A percentile compares a stretch with the other conserved stretches of the same genome.
Evolutionary conservation across 2,888 invertebrate species (phyloP).

Genomic region (Hipparchia semele): DNA sequence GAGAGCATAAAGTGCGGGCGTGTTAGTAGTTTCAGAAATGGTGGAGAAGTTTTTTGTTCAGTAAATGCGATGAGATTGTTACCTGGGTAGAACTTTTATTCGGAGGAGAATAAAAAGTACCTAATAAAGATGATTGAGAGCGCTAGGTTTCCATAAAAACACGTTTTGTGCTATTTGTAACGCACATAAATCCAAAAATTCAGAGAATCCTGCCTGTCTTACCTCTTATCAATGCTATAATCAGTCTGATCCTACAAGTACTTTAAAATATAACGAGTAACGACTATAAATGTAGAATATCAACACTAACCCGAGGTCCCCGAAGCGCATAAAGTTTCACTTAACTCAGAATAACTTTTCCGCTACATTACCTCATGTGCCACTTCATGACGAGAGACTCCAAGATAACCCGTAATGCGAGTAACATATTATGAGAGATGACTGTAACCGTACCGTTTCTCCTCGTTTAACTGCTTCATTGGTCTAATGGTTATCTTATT

Average conservation of each 20-base stretch:
- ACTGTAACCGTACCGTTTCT: background rate
- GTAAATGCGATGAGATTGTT: constrained; percentile 1
- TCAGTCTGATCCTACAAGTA: background rate
- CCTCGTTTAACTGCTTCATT: too few relatives aligned
- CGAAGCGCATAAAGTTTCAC: constrained; percentile 38
- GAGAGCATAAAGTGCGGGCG: constrained; percentile 49
- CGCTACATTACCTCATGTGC: constrained; percentile 57
- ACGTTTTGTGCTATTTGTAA: background rate
- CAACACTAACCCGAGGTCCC: constrained; percentile 24
- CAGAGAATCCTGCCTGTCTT: too few relatives aligned
- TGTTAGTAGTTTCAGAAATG: constrained; percentile 5
- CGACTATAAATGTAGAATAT: constrained; percentile 23
- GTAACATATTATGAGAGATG: background rate
- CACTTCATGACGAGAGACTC: constrained; percentile 49
- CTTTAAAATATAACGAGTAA: background rate
- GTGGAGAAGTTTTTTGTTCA: background rate
- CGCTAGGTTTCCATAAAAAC: background rate
- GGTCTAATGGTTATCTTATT: too few relatives aligned
- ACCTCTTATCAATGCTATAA: background rate
- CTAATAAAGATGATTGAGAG: background rate
- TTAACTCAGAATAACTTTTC: constrained; percentile 52
- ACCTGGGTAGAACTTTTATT: background rate
- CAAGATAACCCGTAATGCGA: constrained; percentile 39
- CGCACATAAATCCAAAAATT: too few relatives aligned
- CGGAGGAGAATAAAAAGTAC: background rate